A percentile compares a stretch with the other conserved stretches of the same genome.
Evolutionary conservation across 2,888 invertebrate genomes (phyloP).

Genomic region (Hydraecia micacea): DNA sequence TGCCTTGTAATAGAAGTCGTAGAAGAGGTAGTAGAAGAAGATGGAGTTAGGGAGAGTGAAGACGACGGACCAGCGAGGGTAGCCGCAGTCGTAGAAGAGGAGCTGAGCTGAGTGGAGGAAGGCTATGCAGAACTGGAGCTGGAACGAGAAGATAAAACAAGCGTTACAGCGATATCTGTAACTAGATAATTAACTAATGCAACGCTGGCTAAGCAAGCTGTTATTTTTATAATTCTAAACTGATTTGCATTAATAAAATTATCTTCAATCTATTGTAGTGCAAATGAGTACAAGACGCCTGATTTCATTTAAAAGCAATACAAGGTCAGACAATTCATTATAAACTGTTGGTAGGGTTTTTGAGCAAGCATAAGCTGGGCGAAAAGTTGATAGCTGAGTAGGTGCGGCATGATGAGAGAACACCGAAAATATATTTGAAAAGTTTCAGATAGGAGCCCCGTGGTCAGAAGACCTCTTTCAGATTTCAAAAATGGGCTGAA

Average conservation of each 20-base stretch:
- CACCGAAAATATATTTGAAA: not conserved
- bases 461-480: not conserved
- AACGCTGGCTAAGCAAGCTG: not conserved
- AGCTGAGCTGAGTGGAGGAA: constrained; percentile 96
- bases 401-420: no score
- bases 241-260: not conserved
- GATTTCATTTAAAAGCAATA: not conserved
- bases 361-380: no score
- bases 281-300: not conserved
- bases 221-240: not conserved
- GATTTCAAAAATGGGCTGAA: not conserved
- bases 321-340: not conserved
- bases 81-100: constrained; percentile 96
- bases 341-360: not conserved
- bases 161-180: not conserved
- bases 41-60: constrained; percentile 97
- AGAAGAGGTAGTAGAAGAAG: constrained; percentile 98
- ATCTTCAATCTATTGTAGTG: not conserved
- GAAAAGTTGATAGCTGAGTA: no score
- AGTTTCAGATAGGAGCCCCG: not conserved
- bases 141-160: constrained; percentile 74
- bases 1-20: constrained; percentile 96
- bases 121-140: constrained; percentile 97
- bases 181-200: not conserved
- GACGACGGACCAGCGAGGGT: constrained; percentile 95